Percentiles rank a stretch among this genome's conserved stretches.
Evolutionary conservation across 2,113 vertebrate species (phyloP).

Genomic region (Brachirus orientalis): DNA sequence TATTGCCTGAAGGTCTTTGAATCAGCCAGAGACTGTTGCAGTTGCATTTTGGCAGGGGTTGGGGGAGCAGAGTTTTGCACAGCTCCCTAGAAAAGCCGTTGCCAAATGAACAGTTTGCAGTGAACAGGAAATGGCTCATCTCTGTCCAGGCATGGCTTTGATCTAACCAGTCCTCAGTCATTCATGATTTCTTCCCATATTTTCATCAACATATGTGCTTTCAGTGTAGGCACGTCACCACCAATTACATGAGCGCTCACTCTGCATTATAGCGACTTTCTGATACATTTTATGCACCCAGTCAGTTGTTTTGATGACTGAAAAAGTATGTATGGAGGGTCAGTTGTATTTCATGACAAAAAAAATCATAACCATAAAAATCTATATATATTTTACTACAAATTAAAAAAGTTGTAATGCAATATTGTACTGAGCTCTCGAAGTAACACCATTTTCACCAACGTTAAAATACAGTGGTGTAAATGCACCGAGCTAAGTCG

Average conservation of each 20-base stretch:
- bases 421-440: too few species aligned
- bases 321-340: too few species aligned
- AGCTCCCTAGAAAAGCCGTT: conserved; percentile 15
- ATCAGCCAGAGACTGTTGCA: conserved; percentile 16
- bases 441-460: too few species aligned
- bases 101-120: conserved; percentile 55
- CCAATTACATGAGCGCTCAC: conserved; percentile 53
- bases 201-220: conserved; percentile 63
- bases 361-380: too few species aligned
- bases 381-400: too few species aligned
- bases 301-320: background rate
- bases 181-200: conserved; percentile 54
- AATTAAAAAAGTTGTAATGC: too few species aligned
- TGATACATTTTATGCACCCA: conserved; percentile 14
- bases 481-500: too few species aligned
- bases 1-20: conserved; percentile 44
- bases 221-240: conserved; percentile 43
- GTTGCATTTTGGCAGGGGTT: conserved; percentile 1
- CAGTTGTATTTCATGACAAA: too few species aligned
- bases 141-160: conserved; percentile 63
- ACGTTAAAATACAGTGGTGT: too few species aligned
- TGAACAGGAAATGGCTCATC: conserved; percentile 67
- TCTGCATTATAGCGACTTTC: conserved; percentile 11
- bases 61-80: conserved; percentile 5
- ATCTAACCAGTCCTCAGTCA: conserved; percentile 53